A percentile compares a stretch with the other conserved stretches of the same genome.
These are phyloP conservation scores for Hypercompe scribonia DNA, from an alignment of 2,888 invertebrate species.

Conservation along the genomic window DNA sequence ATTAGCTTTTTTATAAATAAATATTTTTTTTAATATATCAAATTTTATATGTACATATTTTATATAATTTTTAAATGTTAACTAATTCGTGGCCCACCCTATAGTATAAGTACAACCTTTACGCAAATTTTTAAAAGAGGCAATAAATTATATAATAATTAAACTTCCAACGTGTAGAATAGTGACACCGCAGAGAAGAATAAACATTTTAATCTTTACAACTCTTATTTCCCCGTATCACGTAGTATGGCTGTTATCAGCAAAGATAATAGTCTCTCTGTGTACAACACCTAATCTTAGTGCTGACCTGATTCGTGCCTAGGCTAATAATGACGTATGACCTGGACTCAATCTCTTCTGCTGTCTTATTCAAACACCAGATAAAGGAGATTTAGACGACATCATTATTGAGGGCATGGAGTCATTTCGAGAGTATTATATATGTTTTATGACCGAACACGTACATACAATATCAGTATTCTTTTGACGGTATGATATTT, in stretches of 20 bases:
- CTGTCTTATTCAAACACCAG: slow-evolving; percentile 71
- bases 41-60: too few species aligned
- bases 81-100: too few species aligned
- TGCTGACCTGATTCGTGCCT: slow-evolving; percentile 76
- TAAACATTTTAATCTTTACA: slow-evolving; percentile 73
- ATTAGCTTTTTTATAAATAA: too few species aligned
- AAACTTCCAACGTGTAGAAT: slow-evolving; percentile 29
- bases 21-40: too few species aligned
- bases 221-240: slow-evolving; percentile 73
- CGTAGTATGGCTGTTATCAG: slow-evolving; percentile 64
- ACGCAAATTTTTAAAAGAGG: slow-evolving; percentile 8
- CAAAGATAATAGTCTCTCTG: slow-evolving; percentile 63
- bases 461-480: background rate
- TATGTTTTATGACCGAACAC: background rate
- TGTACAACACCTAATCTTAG: slow-evolving; percentile 74
- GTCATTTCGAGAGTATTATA: background rate
- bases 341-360: slow-evolving; percentile 73
- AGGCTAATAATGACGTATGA: slow-evolving; percentile 80
- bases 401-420: slow-evolving; percentile 58
- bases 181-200: slow-evolving; percentile 54
- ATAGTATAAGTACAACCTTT: background rate
- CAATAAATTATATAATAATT: slow-evolving; percentile 41
- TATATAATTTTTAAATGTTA: too few species aligned
- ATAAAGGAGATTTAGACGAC: slow-evolving; percentile 73
- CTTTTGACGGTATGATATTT: background rate